Base-by-base conservation (phyloP, 2,113 vertebrate species). In the Candoia aspera region DNA sequence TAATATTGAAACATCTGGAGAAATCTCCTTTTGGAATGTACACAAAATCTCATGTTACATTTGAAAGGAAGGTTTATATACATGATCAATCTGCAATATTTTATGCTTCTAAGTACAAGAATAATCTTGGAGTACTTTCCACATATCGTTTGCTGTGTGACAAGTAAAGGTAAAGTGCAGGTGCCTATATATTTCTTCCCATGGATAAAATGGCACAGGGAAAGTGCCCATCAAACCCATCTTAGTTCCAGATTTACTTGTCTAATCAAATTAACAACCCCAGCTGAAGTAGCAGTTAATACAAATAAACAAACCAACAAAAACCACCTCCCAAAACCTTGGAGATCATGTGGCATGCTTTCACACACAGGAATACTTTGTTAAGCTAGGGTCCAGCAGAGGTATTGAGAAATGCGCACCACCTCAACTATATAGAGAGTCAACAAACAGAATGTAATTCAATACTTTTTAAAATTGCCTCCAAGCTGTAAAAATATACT, bases 41-140 rank as follows among this genome's bases (percentile, higher is more conserved):
- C 1, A 24, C 13, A 79, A 79, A 79, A 79, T 9, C 37, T 49
- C 79, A 24, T 33, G 21, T 19, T 79, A 83, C 11, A 15, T 86
- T 62, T 11, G 73, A 89, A 49, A 24, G 79, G 9, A 86, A 92
- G 29, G 23, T 8, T 17, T 37, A 84, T 92, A 0, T 29, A 62
- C 4, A 8, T 58, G 92, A 89, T 95, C 90, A 85, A 93, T 84
- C 53, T 49, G 83, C 49, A 19, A 85, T 90, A 55, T 87, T 90
- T 87, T 23, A 24, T 46, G 24, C 53, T 86, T 21, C 2, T 37
- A 64, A 11, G 10, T 17, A 84, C 5, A 57, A 79, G n/a, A 79
- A 79, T 79, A 79, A 37, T 2, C 68, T 73, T 73, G 33, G 33
- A 79, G 6, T 37, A 37, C 2, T 79, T 58, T 83, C 21, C 33